Evolutionary conservation across 1,140 invertebrate species (phyloP).

Genomic region (Pteromalus puparum): DNA sequence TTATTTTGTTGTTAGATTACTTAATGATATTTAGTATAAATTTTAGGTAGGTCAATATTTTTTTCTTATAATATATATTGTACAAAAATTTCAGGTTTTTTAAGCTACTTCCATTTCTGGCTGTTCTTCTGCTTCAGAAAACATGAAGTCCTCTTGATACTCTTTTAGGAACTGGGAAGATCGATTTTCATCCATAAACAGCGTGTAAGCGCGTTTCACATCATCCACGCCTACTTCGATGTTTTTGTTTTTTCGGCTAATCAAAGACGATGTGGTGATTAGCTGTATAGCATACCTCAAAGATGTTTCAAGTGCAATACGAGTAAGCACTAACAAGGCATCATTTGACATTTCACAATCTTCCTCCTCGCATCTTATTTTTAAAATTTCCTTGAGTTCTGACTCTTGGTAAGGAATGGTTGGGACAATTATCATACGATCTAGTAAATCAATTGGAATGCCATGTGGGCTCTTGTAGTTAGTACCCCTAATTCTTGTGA

Average conservation of each 20-base stretch:
- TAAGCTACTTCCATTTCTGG: constrained; percentile 43
- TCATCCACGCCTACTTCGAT: constrained; percentile 89
- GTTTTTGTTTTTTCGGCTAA: constrained; percentile 89
- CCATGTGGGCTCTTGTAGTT: constrained; percentile 96
- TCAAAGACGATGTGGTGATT: constrained; percentile 95
- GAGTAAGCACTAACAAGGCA: constrained; percentile 92
- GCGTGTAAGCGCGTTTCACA: constrained; percentile 94
- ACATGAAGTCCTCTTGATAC: constrained; percentile 97
- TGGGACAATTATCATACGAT: constrained; percentile 96
- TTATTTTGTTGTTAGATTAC: constrained; percentile 21
- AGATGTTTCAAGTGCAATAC: constrained; percentile 94
- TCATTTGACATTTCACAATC: constrained; percentile 96
- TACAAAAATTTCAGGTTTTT: constrained; percentile 13
- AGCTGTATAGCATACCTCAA: constrained; percentile 98
- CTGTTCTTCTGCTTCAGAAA: constrained; percentile 79
- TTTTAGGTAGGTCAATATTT: constrained; percentile 18
- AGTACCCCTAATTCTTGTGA: constrained; percentile 96
- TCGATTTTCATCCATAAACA: constrained; percentile 95
- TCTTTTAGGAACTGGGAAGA: constrained; percentile 96
- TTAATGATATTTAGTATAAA: not conserved
- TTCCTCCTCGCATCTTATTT: constrained; percentile 97
- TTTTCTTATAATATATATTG: not conserved
- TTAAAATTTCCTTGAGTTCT: constrained; percentile 94
- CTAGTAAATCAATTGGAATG: constrained; percentile 96
- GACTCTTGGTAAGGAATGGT: constrained; percentile 92